Evolutionary conservation across 2,888 invertebrate species (phyloP), one percentile per base, ranked within the genome.

Genomic region (Ferdinandea cuprea): DNA sequence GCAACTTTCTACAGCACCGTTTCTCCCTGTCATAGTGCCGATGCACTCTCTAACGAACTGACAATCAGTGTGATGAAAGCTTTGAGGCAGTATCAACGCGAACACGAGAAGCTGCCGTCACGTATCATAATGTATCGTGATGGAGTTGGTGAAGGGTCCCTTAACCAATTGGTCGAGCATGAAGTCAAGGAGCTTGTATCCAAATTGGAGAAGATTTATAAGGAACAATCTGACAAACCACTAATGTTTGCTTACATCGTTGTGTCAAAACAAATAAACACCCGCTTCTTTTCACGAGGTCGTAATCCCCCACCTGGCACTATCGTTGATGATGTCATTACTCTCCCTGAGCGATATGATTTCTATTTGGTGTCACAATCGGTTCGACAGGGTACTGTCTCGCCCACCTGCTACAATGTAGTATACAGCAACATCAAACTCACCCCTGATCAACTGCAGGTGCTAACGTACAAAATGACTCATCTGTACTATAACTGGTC

Each of bases 401-500:
- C 96, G 0, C 99, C 99, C 0, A 98, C 98, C 0, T 94, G 94
- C 1, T 99, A 97, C 92, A 98, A 97, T 87, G 94, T 99, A 0
- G 93, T 99, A 0, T 92, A 93, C 21, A 97, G 98, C 86, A 94
- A 92, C 0, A 92, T 94, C 0, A 93, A 93, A 0, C 90, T 96
- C 0, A 90, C 91, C 0, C 94, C 97, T 0, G 96, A 98, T 86
- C 93, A 93, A 89, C 91, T 98, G 50, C 98, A 99, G 89, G 92
- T 94, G 11, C 89, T 99, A 30, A 95, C 97, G 0, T 98, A 96
- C 91, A 98, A 98, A 89, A 90, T 98, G 88, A 93, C 94, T 0
- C 98, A 98, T 88, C 92, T 98, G 92, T 99, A 99, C 89, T 99
- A 94, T 91, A 99, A 99, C 91, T 98, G 97, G 95, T 95, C 95